phyloP scores from a whole-genome alignment of 2,113 vertebrate genomes.

The Phyllostomus hastatus region DNA sequence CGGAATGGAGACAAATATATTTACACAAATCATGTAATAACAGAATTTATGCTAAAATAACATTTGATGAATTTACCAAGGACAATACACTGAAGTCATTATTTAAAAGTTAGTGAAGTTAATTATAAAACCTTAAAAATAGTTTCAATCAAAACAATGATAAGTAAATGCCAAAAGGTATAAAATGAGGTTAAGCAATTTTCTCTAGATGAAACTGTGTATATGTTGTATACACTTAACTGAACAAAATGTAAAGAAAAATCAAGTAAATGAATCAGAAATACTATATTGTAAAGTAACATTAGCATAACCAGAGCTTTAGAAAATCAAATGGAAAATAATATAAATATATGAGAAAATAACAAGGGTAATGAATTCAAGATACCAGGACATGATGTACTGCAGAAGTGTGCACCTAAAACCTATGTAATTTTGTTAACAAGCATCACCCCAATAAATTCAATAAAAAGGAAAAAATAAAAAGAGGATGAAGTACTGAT shows the following conservation, averaged over 20 bases:
- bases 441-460: too few relatives aligned
- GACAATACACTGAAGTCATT: background rate
- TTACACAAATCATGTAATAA: background rate
- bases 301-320: constrained; percentile 35
- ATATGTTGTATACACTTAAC: background rate
- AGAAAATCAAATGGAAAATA: constrained; percentile 50
- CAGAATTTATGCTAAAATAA: background rate
- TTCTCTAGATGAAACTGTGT: background rate
- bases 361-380: constrained; percentile 49
- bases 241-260: constrained; percentile 9
- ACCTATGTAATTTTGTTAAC: too few relatives aligned
- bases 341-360: background rate
- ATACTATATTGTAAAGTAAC: background rate
- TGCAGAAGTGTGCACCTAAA: too few relatives aligned
- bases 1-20: background rate
- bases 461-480: too few relatives aligned
- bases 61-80: background rate
- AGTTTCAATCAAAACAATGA: background rate
- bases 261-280: background rate
- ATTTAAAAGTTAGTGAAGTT: background rate
- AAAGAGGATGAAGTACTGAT: too few relatives aligned
- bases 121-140: background rate
- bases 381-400: constrained; percentile 21
- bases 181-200: background rate
- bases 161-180: constrained; percentile 4